Evolutionary conservation across 1,140 invertebrate species (phyloP).

Genomic region (Penaeus japonicus): DNA sequence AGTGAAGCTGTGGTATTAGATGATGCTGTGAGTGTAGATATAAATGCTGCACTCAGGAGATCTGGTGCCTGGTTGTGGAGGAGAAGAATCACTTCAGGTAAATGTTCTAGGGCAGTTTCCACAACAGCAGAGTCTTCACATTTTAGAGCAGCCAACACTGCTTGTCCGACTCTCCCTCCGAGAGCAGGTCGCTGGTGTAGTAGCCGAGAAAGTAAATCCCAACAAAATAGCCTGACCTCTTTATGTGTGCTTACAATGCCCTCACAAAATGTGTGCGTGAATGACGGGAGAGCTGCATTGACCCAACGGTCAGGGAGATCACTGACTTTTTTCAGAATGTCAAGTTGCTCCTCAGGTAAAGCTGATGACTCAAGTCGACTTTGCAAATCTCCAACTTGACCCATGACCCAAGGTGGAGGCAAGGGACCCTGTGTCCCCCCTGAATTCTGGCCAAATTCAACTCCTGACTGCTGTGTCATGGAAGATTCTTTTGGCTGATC

Average conservation of each 20-base stretch:
- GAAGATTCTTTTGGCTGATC: slow-evolving; percentile 46
- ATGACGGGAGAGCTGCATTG: slow-evolving; percentile 68
- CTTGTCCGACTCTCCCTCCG: slow-evolving; percentile 65
- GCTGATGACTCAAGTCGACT: slow-evolving; percentile 21
- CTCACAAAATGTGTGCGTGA: slow-evolving; percentile 50
- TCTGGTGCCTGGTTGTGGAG: slow-evolving; percentile 82
- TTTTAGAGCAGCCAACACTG: slow-evolving; percentile 78
- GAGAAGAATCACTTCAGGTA: slow-evolving; percentile 82
- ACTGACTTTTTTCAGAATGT: slow-evolving; percentile 41
- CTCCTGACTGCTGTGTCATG: slow-evolving; percentile 1
- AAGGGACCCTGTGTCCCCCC: slow-evolving; percentile 23
- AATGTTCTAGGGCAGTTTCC: slow-evolving; percentile 77
- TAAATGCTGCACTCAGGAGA: slow-evolving; percentile 82
- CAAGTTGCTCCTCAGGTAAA: slow-evolving; percentile 46
- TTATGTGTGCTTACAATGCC: slow-evolving; percentile 33
- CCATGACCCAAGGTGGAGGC: slow-evolving; percentile 47
- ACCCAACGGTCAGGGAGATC: slow-evolving; percentile 65
- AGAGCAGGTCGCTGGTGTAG: slow-evolving; percentile 62
- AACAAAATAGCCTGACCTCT: slow-evolving; percentile 41
- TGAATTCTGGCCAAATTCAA: slow-evolving; percentile 7
- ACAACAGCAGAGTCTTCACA: slow-evolving; percentile 81
- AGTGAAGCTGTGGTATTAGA: slow-evolving; percentile 81
- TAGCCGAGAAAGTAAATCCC: slow-evolving; percentile 61
- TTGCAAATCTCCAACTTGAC: slow-evolving; percentile 41
- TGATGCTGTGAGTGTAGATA: slow-evolving; percentile 80